phyloP scores from a whole-genome alignment of 1,140 invertebrate species.

The Camponotus floridanus region DNA sequence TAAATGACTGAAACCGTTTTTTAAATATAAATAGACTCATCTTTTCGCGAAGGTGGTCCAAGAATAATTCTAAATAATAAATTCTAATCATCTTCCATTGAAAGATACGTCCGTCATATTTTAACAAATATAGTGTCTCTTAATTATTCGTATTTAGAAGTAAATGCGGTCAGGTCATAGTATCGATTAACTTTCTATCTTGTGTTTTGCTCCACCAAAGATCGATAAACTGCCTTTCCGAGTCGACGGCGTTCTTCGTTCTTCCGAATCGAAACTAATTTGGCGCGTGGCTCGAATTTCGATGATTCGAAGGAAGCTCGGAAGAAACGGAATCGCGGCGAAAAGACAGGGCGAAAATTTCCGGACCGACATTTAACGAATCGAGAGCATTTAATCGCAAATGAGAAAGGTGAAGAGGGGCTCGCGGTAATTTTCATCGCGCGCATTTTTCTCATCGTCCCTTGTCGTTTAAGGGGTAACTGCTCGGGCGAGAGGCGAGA shows the following conservation, averaged over 20 bases:
- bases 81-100: background rate
- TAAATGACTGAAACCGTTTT: too few relatives aligned
- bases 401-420: conserved; percentile 13
- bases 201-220: background rate
- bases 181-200: conserved; percentile 11
- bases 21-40: too few relatives aligned
- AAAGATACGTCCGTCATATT: background rate
- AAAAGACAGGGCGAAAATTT: conserved; percentile 20
- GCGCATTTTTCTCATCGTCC: conserved; percentile 32
- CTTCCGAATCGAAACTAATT: conserved; percentile 22
- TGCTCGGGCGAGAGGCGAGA: background rate
- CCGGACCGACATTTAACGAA: too few relatives aligned
- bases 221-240: conserved; percentile 36
- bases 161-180: background rate
- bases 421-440: conserved; percentile 53
- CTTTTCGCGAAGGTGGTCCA: too few relatives aligned
- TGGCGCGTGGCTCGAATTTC: background rate
- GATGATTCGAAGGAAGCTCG: background rate
- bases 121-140: background rate
- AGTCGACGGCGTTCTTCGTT: background rate
- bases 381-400: conserved; percentile 40
- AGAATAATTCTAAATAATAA: background rate
- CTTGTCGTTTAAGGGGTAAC: background rate
- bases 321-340: background rate
- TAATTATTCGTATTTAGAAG: background rate